Base-by-base conservation (phyloP, 2,888 invertebrate species). In the Nyleta sp. region DNA sequence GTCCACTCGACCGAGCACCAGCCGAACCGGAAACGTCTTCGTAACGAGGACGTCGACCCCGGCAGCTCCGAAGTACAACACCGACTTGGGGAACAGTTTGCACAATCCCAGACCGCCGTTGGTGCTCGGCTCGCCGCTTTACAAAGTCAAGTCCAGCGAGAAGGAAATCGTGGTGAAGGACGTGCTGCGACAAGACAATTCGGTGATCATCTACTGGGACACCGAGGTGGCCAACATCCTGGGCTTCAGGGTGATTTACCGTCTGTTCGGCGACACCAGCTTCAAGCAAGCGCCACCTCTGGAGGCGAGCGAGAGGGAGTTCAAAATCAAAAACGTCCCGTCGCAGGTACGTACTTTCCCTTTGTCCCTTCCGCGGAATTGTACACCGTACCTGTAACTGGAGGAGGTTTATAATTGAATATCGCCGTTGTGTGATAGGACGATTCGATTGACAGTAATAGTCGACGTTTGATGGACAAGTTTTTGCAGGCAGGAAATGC, bases 321-420 rank as follows among this genome's bases (percentile, higher is more conserved):
- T 97, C 87, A 97, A 96, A 91, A 97, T 98, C 75, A 97, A 97
- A 91, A 97, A 97, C 87, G 96, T 98, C 75, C 97, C 97, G 46
- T 94, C 95, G 8, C 96, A 96, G 94, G 96, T 96, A 91, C 35
- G 4, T 35, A 91, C 87, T 80, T 20, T 50, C 46, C 50, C 59
- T 59, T 57, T 35, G 52, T 20, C 18, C 8, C 42, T 53, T 40
- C 60, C 8, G 20, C 44, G 28, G 4, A 28, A n/a, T n/a, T n/a
- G n/a, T n/a, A n/a, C n/a, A n/a, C n/a, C n/a, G n/a, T n/a, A n/a
- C n/a, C n/a, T n/a, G n/a, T n/a, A n/a, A n/a, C n/a, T n/a, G n/a
- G n/a, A n/a, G n/a, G n/a, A n/a, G n/a, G 2, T 35, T 4, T n/a
- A 13, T 8, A 33, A 62, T 48, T 18, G 11, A 46, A 42, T 60